These are phyloP conservation scores for Trichonephila inaurata DNA, from an alignment of 1,140 invertebrate genomes.

Conservation along the genomic window DNA sequence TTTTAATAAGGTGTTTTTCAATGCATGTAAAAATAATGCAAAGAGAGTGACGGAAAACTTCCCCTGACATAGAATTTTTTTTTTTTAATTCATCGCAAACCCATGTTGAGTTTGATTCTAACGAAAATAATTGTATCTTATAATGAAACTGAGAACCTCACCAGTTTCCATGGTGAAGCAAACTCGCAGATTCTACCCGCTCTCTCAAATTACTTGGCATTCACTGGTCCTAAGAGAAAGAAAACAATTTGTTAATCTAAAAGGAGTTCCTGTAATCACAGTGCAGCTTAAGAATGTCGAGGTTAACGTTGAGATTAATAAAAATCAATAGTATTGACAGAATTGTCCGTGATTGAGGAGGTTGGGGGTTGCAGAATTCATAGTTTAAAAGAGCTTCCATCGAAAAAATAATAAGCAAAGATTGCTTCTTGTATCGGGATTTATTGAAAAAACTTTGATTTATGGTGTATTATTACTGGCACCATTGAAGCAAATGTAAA, in stretches of 20 bases:
- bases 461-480: not conserved
- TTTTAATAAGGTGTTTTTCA: no score
- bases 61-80: no score
- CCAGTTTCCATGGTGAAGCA: not conserved
- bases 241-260: conserved; percentile 44
- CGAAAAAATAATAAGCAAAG: conserved; percentile 9
- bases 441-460: conserved; percentile 38
- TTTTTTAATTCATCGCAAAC: no score
- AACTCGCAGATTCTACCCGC: not conserved
- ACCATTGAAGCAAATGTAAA: not conserved
- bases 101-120: no score
- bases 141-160: not conserved
- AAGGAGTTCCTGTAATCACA: not conserved
- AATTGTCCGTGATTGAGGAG: conserved; percentile 18
- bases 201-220: conserved; percentile 1
- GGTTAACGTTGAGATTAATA: conserved; percentile 4
- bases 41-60: no score
- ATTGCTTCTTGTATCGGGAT: not conserved
- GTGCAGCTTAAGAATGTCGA: not conserved
- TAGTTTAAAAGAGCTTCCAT: not conserved
- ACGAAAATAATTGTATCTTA: no score
- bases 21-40: no score
- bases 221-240: conserved; percentile 8
- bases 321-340: conserved; percentile 34
- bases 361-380: not conserved